phyloP scores from a whole-genome alignment of 1,140 invertebrate species.

The Zaprionus inermis region DNA sequence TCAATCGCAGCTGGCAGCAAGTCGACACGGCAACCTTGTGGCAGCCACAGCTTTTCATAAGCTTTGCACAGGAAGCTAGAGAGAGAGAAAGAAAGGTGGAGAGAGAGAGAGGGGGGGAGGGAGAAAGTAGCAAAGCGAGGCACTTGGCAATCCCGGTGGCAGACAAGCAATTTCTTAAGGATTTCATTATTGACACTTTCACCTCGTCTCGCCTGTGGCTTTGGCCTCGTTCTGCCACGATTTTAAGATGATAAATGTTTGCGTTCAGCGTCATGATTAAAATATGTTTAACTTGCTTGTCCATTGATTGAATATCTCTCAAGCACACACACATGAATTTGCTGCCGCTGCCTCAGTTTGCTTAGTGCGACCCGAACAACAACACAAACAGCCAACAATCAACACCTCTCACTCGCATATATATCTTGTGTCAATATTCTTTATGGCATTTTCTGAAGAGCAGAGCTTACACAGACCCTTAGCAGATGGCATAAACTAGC shows the following conservation, averaged over 20 bases:
- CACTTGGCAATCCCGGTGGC: conserved; percentile 23
- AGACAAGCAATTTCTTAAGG: conserved; percentile 78
- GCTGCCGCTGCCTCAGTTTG: too few relatives aligned
- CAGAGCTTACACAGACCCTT: background rate
- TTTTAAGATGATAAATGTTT: conserved; percentile 76
- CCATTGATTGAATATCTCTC: conserved; percentile 68
- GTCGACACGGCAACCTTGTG: conserved; percentile 45
- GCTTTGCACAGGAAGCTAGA: conserved; percentile 37
- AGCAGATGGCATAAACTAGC: background rate
- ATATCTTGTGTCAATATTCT: conserved; percentile 40
- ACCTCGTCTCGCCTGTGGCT: conserved; percentile 52
- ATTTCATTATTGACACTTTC: conserved; percentile 79
- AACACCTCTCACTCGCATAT: conserved; percentile 3
- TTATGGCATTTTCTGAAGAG: conserved; percentile 7
- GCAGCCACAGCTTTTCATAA: conserved; percentile 40
- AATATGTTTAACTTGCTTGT: conserved; percentile 80
- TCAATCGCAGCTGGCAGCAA: conserved; percentile 58
- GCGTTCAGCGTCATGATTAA: conserved; percentile 77
- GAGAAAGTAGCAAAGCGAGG: background rate
- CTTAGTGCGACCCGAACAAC: conserved; percentile 37
- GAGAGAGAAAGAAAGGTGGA: conserved; percentile 1
- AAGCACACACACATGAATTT: conserved; percentile 11
- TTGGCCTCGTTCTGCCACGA: conserved; percentile 37
- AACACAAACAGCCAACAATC: conserved; percentile 15
- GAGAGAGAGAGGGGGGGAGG: background rate